Base-by-base conservation (phyloP, 2,888 invertebrate species). In the Ormyrus labotus region DNA sequence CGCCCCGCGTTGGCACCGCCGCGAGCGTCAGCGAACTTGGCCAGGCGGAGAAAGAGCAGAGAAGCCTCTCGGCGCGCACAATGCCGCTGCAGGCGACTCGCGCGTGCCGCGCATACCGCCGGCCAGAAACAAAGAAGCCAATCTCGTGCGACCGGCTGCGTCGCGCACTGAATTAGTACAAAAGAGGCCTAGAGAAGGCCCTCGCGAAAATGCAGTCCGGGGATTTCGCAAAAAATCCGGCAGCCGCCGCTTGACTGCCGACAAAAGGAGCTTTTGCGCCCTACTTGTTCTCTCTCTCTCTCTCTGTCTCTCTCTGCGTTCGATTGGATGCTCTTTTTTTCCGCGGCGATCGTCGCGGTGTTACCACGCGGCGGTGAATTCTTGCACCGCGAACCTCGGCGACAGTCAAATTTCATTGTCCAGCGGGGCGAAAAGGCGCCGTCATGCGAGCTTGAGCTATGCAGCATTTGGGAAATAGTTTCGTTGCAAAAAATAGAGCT, bases 91-190 rank as follows among this genome's bases (percentile, higher is more conserved):
- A 34, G 19, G 10, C 13, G 45, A 60, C 51, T 48, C 63, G 51
- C 34, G 51, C 2, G 11, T 6, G 48, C 51, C 45, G 13, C 75
- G 13, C 45, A 50, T 19, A 58, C 63, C 50, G 70, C 51, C 73
- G 63, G 19, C 57, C 73, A 68, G 51, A 72, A 74, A 81, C 81
- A 81, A 81, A 81, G 81, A 73, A 81, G 70, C 77, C 78, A 81
- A 78, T 81, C 73, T 70, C 73, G 72, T 60, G 50, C 48, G 19
- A 34, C 34, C 57, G 19, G 34, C 10, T 53, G 61, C 60, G 10
- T 8, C 11, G 68, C 47, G 13, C 61, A 48, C 5, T 65, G 75
- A 75, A 75, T 75, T 74, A 80, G 61, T 45, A 34, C 34, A 34
- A 34, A 34, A 34, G 34, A 34, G 34, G 34, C 34, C 34, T 57